phyloP scores from a whole-genome alignment of 1,140 invertebrate species.

The Anastrepha ludens region DNA sequence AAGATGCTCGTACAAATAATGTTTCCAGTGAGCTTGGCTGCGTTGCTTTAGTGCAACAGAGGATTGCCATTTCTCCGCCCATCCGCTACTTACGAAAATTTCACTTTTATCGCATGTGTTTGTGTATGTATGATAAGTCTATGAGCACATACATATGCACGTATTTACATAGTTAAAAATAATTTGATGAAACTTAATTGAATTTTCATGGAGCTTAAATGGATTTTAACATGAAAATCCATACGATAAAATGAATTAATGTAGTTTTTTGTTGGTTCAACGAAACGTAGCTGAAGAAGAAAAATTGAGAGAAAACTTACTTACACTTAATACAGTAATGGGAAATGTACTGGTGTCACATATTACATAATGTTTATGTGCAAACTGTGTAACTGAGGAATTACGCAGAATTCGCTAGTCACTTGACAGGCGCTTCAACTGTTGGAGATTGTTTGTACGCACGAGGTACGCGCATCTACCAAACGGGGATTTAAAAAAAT shows the following conservation, averaged over 20 bases:
- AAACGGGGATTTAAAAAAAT: no score
- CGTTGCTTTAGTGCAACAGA: neutral
- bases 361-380: no score
- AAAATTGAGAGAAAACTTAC: neutral
- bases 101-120: no score
- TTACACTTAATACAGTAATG: neutral
- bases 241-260: constrained; percentile 38
- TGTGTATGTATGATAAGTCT: no score
- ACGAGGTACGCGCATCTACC: no score
- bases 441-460: no score
- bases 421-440: no score
- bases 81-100: no score
- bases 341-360: neutral
- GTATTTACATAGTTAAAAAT: neutral
- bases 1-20: no score
- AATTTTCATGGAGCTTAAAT: constrained; percentile 38
- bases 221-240: constrained; percentile 27
- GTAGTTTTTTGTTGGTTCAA: constrained; percentile 17
- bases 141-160: neutral
- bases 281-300: neutral
- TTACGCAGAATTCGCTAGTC: no score
- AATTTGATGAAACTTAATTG: constrained; percentile 26
- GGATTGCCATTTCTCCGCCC: no score
- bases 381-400: no score
- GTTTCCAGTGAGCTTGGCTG: neutral